Base-by-base conservation (phyloP, 2,888 invertebrate genomes). In the Xestobium rufovillosum region DNA sequence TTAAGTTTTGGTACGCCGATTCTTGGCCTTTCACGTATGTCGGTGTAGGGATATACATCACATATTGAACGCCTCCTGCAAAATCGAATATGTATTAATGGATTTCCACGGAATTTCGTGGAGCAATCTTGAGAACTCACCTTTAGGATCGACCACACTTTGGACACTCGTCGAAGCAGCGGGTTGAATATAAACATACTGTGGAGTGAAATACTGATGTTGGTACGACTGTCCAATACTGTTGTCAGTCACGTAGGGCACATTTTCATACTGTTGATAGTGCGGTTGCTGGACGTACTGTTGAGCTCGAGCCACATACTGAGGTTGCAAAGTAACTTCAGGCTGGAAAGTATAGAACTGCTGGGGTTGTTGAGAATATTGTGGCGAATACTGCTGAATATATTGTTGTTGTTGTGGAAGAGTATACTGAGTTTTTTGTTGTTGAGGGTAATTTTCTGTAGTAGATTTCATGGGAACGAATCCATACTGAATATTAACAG, bases 101-200 rank as follows among this genome's bases (percentile, higher is more conserved):
- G 12, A 3, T 16, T n/a, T n/a, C n/a, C n/a, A n/a, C n/a, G n/a
- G n/a, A n/a, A n/a, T n/a, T n/a, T n/a, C n/a, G n/a, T n/a, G n/a
- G n/a, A n/a, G n/a, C n/a, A n/a, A n/a, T n/a, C n/a, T n/a, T n/a
- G n/a, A n/a, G n/a, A n/a, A 3, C 27, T 47, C 45, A 9, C 48
- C 48, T 52, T 65, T 63, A 3, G 61, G 56, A 43, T 61, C 60
- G 3, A 60, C 52, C 3, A 60, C 50, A 19, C 55, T 56, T 46
- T 63, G 61, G 2, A 63, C 51, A 10, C 50, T 47, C 36, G 53
- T 59, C 16, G 57, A 56, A 3, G 61, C 51, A 3, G 59, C 45
- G 15, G 52, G 48, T 38, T 57, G 57, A 2, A 55, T 28, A 35
- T 58, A 56, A 16, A 54, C 46, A 15, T 59, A 57, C 41, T 60